Base-by-base conservation (phyloP, 2,888 invertebrate species). In the Drosophila algonquin region DNA sequence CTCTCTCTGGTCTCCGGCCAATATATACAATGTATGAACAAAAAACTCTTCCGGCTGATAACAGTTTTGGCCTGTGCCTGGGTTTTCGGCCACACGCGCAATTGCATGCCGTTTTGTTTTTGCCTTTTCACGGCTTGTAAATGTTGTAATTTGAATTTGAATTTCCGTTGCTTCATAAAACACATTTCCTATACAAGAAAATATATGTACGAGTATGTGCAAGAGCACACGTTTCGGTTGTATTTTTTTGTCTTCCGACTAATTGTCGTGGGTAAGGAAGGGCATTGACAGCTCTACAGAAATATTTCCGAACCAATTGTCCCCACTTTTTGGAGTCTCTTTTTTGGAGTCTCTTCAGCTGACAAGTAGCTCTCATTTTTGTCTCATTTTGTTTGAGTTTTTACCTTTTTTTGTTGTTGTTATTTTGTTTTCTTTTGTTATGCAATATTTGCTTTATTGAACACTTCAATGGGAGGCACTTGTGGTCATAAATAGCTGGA, bases 101-200 rank as follows among this genome's bases (percentile, higher is more conserved):
- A 67, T 80, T 77, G 76, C 53, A 68, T 50, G 47, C 6, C 14
- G 7, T 75, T 44, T 46, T 48, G 44, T 52, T 61, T 16, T 14
- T 21, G n/a, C 4, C 52, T 60, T 73, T 76, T 77, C 56, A 71
- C 70, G 73, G 68, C 53, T 81, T 69, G 82, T 80, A 71, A 78
- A 67, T 83, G 77, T 82, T 81, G 82, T 81, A 83, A 82, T 82
- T 83, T 70, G 62, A 81, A 82, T 82, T 83, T 70, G 64, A 80
- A 81, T 81, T 85, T 80, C 58, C 56, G 74, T 77, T 77, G 79
- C 79, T 73, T 77, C 86, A 83, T 67, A 72, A 75, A 72, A 57
- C 73, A 40, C 73, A 40, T 40, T 76, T 81, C 71, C 70, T 67
- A 75, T 68, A 50, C 67, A 27, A 63, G 52, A 14, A 47, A 50